phyloP scores from a whole-genome alignment of 2,113 vertebrate species.

The Melanerpes aurifrons region DNA sequence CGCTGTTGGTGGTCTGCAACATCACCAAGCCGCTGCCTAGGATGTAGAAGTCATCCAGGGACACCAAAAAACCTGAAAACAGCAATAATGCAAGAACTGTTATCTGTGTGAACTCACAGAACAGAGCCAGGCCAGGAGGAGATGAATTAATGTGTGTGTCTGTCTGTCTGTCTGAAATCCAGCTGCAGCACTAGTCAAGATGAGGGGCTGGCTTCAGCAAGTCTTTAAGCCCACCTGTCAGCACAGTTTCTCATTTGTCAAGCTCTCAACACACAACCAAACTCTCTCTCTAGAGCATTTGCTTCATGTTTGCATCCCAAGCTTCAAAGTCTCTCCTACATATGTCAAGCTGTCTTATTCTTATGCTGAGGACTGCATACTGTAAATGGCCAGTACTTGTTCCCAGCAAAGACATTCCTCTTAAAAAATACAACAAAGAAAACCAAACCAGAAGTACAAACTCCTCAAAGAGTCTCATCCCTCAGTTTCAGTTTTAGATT shows the following conservation, averaged over 20 bases:
- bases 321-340: not conserved
- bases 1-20: conserved; percentile 90
- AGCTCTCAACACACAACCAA: not conserved
- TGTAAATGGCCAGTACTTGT: not conserved
- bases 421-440: not conserved
- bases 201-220: not conserved
- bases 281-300: not conserved
- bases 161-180: not conserved
- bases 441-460: not conserved
- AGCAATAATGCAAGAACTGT: not conserved
- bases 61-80: conserved; percentile 85
- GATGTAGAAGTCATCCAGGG: conserved; percentile 94
- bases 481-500: not conserved
- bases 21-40: conserved; percentile 88
- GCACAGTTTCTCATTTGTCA: not conserved
- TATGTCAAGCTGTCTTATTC: not conserved
- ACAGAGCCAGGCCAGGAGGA: not conserved
- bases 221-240: not conserved
- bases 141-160: not conserved
- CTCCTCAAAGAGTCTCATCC: not conserved
- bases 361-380: not conserved
- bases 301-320: not conserved
- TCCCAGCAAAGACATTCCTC: not conserved
- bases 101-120: not conserved
- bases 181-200: not conserved